Evolutionary conservation across 2,797 vertebrate genomes (phyloP), one percentile per base, ranked within the genome.

Genomic region (Pseudochromis fuscus): DNA sequence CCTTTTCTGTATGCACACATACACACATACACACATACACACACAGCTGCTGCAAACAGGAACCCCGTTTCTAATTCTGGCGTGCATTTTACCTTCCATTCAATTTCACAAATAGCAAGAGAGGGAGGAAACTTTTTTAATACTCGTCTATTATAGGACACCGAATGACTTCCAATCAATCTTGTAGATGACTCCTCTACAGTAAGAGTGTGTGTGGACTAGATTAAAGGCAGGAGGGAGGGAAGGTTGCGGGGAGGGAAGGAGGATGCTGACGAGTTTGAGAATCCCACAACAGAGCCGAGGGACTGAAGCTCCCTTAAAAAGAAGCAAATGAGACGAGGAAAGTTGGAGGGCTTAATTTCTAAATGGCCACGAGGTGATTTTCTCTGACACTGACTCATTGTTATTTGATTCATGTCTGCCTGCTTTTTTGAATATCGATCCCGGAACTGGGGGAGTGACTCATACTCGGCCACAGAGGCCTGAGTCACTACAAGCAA

Each of bases 341-440:
- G 51, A 51, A 70, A 75, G 67, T 50, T 72, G 35, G 42, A 61
- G 58, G 25, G 58, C 81, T 77, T 91, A 53, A 91, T 93, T 92
- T 92, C 68, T 70, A 92, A 92, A 93, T 91, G 85, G 84, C 75
- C 33, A 57, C 7, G 67, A 75, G 75, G 87, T 83, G 80, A 83
- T 87, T 91, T 81, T 83, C 53, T 76, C 72, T 86, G 86, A 90
- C 88, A 87, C 88, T 81, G 87, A 81, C 87, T 90, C 65, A 80
- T 90, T 88, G 86, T 89, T 89, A 80, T 88, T 92, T 90, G 83
- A 93, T 92, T 91, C 82, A 92, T 90, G 89, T 91, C 84, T 55
- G 79, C 57, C 77, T 78, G 73, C 73, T 70, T 86, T 86, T 90
- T 89, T 87, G 87, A 89, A 90, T 87, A 91, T 91, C 73, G 85